Evolutionary conservation across 2,113 vertebrate species (phyloP).

Genomic region (Otus sunia): DNA sequence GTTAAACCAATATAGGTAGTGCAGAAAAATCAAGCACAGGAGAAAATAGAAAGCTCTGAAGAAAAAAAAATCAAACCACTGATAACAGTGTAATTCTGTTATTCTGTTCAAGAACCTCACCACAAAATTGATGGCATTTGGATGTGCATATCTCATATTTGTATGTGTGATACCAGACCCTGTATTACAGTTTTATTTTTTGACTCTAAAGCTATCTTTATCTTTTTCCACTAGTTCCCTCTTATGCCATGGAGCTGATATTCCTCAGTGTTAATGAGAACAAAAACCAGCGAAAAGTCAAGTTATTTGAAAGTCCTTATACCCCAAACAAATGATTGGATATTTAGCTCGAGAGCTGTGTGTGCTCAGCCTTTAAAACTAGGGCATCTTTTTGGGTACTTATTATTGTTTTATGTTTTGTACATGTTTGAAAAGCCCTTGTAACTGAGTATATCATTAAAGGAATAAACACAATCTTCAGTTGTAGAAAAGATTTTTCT

Average conservation of each 20-base stretch:
- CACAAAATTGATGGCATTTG: background rate
- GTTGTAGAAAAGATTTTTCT: background rate
- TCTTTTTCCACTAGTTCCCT: background rate
- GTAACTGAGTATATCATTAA: background rate
- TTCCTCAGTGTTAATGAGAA: background rate
- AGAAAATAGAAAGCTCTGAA: background rate
- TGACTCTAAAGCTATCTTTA: background rate
- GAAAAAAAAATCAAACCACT: background rate
- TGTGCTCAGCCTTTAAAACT: background rate
- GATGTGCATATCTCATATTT: background rate
- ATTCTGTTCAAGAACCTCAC: background rate
- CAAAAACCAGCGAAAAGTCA: background rate
- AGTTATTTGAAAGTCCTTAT: background rate
- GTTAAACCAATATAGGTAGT: background rate
- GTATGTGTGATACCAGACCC: background rate
- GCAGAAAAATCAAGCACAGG: background rate
- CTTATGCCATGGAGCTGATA: background rate
- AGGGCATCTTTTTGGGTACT: background rate
- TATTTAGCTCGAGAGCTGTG: background rate
- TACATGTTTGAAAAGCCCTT: background rate
- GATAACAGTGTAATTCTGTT: background rate
- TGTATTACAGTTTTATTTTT: background rate
- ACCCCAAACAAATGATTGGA: background rate
- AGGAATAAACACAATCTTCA: background rate
- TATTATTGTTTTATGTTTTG: background rate